Evolutionary conservation across 2,113 vertebrate genomes (phyloP), one percentile per base, ranked within the genome.

Genomic region (Phoenicopterus ruber): DNA sequence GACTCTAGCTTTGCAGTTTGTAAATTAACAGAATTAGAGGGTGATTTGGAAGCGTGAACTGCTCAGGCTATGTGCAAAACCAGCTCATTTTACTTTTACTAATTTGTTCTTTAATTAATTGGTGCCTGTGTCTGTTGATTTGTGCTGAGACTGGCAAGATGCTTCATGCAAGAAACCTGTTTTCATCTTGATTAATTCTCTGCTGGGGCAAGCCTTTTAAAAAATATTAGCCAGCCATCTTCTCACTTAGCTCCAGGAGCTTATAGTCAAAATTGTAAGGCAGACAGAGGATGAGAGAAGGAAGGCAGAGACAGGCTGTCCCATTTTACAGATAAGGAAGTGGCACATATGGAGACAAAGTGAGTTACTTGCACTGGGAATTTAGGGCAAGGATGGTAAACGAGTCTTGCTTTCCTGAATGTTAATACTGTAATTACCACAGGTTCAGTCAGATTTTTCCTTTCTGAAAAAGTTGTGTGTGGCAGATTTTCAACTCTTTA

Each of bases 91-190:
- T 78, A 55, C 73, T 92, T 96, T 34, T 74, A 47, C 65, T 92
- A 44, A 86, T 94, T 94, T 90, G 47, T 90, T 92, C 52, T 78
- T 84, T 93, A 95, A 96, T 94, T 91, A 95, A 92, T 73, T 83
- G 83, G 22, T 62, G 61, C 65, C 38, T 3, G 1, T 25, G 58
- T 59, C 71, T 83, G 46, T 77, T 52, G 57, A 71, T 93, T 93
- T 95, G 73, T 91, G 86, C 91, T 94, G 88, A 90, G 86, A 55
- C 42, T 36, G 76, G 88, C 79, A 71, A 87, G 71, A 95, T 55
- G 77, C 71, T 89, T 95, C 72, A 44, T 28, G n/a, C 57, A 59
- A 79, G 46, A 95, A 81, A 36, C 42, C 34, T 38, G 24, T 52
- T 92, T 85, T 92, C 62, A 46, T 78, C 52, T 69, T 62, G 50